Base-by-base conservation (phyloP, 2,888 invertebrate genomes). In the Zygaena filipendulae region DNA sequence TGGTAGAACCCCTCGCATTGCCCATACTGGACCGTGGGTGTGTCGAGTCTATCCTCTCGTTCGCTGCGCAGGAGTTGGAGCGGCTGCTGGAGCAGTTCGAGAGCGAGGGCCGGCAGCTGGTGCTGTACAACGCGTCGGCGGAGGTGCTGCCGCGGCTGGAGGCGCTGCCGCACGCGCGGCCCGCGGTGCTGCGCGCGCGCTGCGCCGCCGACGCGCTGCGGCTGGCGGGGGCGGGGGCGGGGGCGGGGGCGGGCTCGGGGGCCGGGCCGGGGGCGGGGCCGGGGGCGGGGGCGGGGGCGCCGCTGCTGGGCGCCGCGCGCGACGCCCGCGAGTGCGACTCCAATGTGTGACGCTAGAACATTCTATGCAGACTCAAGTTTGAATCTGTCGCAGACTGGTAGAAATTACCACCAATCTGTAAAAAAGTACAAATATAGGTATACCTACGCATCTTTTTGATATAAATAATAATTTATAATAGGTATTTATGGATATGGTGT, bases 21-120 rank as follows among this genome's bases (percentile, higher is more conserved):
- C n/a, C n/a, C n/a, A n/a, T n/a, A n/a, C n/a, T n/a, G n/a, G n/a
- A n/a, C n/a, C n/a, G n/a, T n/a, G n/a, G n/a, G n/a, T n/a, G n/a
- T n/a, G n/a, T n/a, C n/a, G n/a, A n/a, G n/a, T n/a, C n/a, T n/a
- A n/a, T n/a, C n/a, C n/a, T n/a, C n/a, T n/a, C n/a, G n/a, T n/a
- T n/a, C n/a, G n/a, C n/a, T n/a, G n/a, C n/a, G n/a, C 71, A 88
- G 83, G 82, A 83, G 26, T 59, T 90, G 3, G 81, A 82, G 35
- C 75, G 80, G 1, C 49, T 89, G 5, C 59, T 82, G 3, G 71
- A 74, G 35, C 83, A 83, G 30, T 79, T 88, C 35, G 64, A 81
- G 21, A 62, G 57, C 11, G 58, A 63, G n/a, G 55, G 61, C 3
- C 81, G 82, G 32, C 61, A 66, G 42, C 50, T 90, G 21, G 52